Percentiles rank a stretch among this genome's conserved stretches.
These are phyloP conservation scores for Falco peregrinus DNA, from an alignment of 2,797 vertebrate genomes.

Conservation along the genomic window DNA sequence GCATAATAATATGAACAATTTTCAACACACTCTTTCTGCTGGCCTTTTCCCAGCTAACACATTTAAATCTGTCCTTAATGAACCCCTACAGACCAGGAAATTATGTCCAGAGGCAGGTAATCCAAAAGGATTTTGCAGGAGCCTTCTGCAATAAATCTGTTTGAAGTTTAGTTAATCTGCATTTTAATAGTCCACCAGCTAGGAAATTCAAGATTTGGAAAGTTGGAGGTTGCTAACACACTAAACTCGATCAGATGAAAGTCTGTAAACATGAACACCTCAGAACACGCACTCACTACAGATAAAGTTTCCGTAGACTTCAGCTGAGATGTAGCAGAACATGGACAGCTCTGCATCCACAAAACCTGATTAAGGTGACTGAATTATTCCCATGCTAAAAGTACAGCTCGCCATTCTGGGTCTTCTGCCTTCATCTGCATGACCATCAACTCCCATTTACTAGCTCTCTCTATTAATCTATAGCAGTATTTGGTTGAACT, in stretches of 20 bases:
- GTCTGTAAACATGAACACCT: background rate
- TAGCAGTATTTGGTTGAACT: background rate
- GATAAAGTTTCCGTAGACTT: background rate
- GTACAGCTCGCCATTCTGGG: background rate
- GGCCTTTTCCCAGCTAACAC: slow-evolving; percentile 54
- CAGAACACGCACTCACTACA: background rate
- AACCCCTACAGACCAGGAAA: slow-evolving; percentile 71
- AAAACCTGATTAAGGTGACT: background rate
- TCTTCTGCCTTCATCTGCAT: background rate
- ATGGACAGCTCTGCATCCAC: background rate
- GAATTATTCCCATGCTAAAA: background rate
- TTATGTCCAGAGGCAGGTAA: slow-evolving; percentile 72
- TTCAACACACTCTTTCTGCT: slow-evolving; percentile 62
- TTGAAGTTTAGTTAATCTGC: slow-evolving; percentile 73
- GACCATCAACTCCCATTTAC: background rate
- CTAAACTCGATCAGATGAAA: slow-evolving; percentile 10
- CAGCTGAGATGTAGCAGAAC: background rate
- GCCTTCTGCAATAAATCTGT: slow-evolving; percentile 64
- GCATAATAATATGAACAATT: slow-evolving; percentile 25
- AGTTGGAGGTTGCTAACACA: slow-evolving; percentile 1
- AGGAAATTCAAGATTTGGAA: slow-evolving; percentile 58
- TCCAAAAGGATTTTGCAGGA: slow-evolving; percentile 70
- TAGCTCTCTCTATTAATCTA: background rate
- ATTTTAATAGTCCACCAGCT: slow-evolving; percentile 73
- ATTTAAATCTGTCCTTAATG: slow-evolving; percentile 78